phyloP scores from a whole-genome alignment of 2,888 invertebrate genomes.

The Oxyteleia sp. region DNA sequence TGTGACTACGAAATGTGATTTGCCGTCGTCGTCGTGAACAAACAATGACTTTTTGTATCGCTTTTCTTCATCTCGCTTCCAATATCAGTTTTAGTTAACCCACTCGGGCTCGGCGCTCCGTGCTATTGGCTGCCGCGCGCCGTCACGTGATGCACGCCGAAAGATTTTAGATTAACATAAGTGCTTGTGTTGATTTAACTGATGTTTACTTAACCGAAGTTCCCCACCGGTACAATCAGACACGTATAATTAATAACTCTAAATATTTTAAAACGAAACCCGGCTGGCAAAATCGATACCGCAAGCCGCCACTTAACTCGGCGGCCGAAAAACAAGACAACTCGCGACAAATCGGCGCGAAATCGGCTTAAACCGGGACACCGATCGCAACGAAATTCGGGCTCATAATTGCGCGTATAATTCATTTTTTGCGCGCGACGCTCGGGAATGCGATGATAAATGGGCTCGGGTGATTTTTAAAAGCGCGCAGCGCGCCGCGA shows the following conservation, averaged over 20 bases:
- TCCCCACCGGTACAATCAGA: slow-evolving; percentile 57
- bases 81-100: slow-evolving; percentile 62
- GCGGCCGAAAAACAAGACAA: no score
- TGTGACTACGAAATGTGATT: slow-evolving; percentile 62
- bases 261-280: slow-evolving; percentile 61
- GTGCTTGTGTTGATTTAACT: slow-evolving; percentile 63
- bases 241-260: slow-evolving; percentile 67
- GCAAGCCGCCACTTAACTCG: slow-evolving; percentile 6
- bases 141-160: slow-evolving; percentile 53
- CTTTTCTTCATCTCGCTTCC: slow-evolving; percentile 63
- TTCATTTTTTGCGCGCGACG: slow-evolving; percentile 21
- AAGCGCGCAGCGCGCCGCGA: slow-evolving; percentile 27
- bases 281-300: slow-evolving; percentile 46
- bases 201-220: slow-evolving; percentile 66
- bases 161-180: slow-evolving; percentile 70
- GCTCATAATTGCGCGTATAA: slow-evolving; percentile 12
- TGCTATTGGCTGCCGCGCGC: slow-evolving; percentile 37
- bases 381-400: background rate
- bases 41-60: slow-evolving; percentile 66
- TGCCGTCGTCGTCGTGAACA: slow-evolving; percentile 65
- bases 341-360: no score
- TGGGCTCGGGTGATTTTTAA: slow-evolving; percentile 25
- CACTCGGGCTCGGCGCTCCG: slow-evolving; percentile 29
- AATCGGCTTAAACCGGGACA: slow-evolving; percentile 37
- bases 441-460: slow-evolving; percentile 11